Evolutionary conservation across 2,888 invertebrate species (phyloP).

Genomic region (Pandemis cinnamomeana): DNA sequence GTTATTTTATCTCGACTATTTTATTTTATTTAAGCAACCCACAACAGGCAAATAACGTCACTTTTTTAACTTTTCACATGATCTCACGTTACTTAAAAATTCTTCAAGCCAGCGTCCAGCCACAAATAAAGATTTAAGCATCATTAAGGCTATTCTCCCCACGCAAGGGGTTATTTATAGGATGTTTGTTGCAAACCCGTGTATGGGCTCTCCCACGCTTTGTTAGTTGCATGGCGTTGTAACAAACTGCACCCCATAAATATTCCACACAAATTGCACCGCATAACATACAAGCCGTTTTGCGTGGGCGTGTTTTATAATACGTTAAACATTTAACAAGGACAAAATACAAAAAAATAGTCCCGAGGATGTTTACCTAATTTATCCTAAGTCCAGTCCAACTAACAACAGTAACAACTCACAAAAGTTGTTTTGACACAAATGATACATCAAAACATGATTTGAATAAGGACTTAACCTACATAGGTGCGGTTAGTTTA

Average conservation of each 20-base stretch:
- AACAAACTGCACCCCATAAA: constrained; percentile 40
- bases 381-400: too few relatives aligned
- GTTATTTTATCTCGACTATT: too few relatives aligned
- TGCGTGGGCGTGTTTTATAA: constrained; percentile 18
- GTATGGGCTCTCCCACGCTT: constrained; percentile 34
- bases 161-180: constrained; percentile 39
- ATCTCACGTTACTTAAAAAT: neutral
- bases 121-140: constrained; percentile 30
- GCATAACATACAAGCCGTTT: constrained; percentile 19
- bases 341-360: too few relatives aligned
- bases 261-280: constrained; percentile 35
- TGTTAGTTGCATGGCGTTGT: constrained; percentile 25
- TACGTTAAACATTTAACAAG: neutral
- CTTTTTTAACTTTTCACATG: neutral
- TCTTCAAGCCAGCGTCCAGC: constrained; percentile 24
- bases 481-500: neutral
- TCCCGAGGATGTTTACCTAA: too few relatives aligned
- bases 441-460: neutral
- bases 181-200: constrained; percentile 32
- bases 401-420: neutral
- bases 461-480: neutral
- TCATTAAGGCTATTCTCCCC: constrained; percentile 34
- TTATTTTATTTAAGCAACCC: too few relatives aligned
- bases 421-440: neutral
- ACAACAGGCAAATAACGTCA: too few relatives aligned